Evolutionary conservation across 2,113 vertebrate genomes (phyloP), one percentile per base, ranked within the genome.

Genomic region (Hoplias malabaricus): DNA sequence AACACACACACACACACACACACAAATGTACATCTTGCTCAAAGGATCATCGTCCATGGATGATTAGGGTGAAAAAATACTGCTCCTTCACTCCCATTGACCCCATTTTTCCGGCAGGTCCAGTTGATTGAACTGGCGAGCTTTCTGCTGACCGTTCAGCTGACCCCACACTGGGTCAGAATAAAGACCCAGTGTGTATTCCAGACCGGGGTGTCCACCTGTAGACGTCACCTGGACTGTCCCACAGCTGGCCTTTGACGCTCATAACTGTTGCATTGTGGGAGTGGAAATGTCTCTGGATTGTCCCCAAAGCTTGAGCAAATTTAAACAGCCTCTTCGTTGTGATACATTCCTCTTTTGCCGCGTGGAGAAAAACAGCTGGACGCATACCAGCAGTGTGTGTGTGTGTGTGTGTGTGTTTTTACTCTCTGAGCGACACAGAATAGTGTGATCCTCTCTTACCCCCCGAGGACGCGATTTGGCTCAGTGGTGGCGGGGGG

Each of bases 251-350:
- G 48, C 61, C 38, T 62, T 69, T 65, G 54, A 69, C 61, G 36
- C 57, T 68, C 27, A 36, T 46, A 69, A 33, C 48, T 25, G 12
- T 43, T 59, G 34, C 79, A 75, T 72, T 78, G 50, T 66, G 38
- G 75, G 61, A 76, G 65, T 65, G 54, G 38, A 79, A 78, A 82
- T 63, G 72, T 59, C 33, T 21, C 48, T 72, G 78, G 80, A 68
- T 81, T 79, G 82, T 81, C 73, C 82, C 79, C 69, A 57, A 82
- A 82, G 78, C 80, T 33, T 40, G 33, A 80, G 80, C 40, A 61
- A n/a, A 77, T 81, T 87, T 85, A 87, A 87, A 85, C 86, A 87
- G 80, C 78, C 84, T 81, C 76, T 72, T 75, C 67, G 78, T 85
- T 85, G 84, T 84, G 75, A 83, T 77, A 73, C 46, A n/a, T 80